These are phyloP conservation scores for Calliphora vomitoria DNA, from an alignment of 2,888 invertebrate genomes.

Conservation along the genomic window DNA sequence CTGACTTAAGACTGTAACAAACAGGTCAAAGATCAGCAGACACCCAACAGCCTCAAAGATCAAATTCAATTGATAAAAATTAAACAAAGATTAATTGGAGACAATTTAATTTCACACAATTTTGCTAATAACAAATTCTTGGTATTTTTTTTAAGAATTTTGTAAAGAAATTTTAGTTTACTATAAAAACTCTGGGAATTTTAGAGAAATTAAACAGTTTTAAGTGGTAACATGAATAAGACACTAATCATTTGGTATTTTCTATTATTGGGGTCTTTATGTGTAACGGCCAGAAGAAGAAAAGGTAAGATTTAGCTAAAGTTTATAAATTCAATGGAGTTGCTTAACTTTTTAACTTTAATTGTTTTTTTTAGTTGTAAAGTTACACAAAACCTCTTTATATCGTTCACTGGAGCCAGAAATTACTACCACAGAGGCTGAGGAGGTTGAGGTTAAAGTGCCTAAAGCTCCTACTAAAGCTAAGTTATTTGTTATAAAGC, in stretches of 20 bases:
- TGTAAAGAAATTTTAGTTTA: not conserved
- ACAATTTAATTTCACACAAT: not conserved
- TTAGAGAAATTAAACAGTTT: slow-evolving; percentile 19
- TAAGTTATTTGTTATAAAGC: not conserved
- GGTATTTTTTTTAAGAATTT: not conserved
- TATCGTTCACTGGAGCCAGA: slow-evolving; percentile 17
- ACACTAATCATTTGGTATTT: not conserved
- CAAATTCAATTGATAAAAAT: slow-evolving; percentile 16
- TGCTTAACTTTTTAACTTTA: not conserved
- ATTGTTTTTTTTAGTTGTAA: not conserved
- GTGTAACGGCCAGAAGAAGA: not conserved
- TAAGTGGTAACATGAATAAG: slow-evolving; percentile 6
- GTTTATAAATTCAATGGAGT: not conserved
- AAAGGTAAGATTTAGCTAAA: slow-evolving; percentile 1
- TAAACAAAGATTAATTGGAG: slow-evolving; percentile 28
- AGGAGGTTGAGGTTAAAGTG: not conserved
- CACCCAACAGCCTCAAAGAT: not conserved
- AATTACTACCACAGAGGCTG: not conserved
- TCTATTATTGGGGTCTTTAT: not conserved
- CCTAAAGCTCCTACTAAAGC: not conserved
- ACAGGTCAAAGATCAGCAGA: not conserved
- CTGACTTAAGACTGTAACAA: not conserved
- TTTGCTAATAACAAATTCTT: no score
- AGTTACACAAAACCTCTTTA: not conserved
- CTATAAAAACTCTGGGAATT: slow-evolving; percentile 20